Evolutionary conservation across 2,797 vertebrate genomes (phyloP), one percentile per base, ranked within the genome.

Genomic region (Buphagus erythrorhynchus): DNA sequence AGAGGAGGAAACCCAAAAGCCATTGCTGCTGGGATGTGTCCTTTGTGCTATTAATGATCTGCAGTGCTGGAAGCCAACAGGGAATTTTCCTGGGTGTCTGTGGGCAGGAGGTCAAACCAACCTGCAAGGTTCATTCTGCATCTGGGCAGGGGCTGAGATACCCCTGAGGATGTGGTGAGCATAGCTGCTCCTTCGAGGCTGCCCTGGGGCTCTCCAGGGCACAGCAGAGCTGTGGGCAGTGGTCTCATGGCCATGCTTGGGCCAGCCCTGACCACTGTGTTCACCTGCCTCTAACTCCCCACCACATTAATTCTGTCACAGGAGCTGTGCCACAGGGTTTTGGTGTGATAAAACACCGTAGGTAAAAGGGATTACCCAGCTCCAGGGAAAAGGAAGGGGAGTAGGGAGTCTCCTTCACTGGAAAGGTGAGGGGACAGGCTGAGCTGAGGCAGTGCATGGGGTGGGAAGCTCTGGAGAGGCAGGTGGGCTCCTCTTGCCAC

Each of bases 71-170:
- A 90, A 91, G 17, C 51, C 58, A 74, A 54, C 0, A 7, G 72
- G 81, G 88, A 73, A 52, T 73, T 66, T 93, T 13, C 33, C 40
- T 8, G 2, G 7, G 15, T 75, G 83, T 86, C 61, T 68, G 40
- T 8, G 22, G 38, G 24, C 16, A 22, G 33, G 38, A 88, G 74
- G 52, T 69, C 42, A 75, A 87, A 49, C 16, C 10, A 31, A 72
- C 29, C n/a, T 40, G 31, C 31, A 49, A 68, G 29, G 35, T 22
- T 86, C 0, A 0, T 51, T 58, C 62, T 55, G 24, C 22, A 8
- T 25, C 28, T 85, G 67, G 38, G 13, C 46, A 48, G 16, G n/a
- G 19, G 10, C n/a, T 3, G 3, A 58, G 42, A 19, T 38, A 48
- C 11, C 33, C 75, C 25, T 52, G 51, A 48, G 6, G 11, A 49